These are phyloP conservation scores for Scleropages formosus DNA, from an alignment of 2,797 vertebrate species.

Conservation along the genomic window DNA sequence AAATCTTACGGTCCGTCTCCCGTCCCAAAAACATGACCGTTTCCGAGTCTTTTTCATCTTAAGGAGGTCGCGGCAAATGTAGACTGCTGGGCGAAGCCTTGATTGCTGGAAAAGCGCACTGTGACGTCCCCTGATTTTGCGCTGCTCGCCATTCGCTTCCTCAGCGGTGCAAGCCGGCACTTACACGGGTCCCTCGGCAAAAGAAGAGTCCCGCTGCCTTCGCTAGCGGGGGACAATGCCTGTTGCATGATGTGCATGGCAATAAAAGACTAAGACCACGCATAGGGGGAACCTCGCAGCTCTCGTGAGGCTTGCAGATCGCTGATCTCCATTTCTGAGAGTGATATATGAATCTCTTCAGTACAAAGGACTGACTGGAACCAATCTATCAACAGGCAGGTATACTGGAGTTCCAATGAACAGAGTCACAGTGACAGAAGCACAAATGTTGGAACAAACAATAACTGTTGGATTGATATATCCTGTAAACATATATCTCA, in stretches of 20 bases:
- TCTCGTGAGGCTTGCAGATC: neutral
- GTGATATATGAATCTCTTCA: neutral
- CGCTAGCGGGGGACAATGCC: neutral
- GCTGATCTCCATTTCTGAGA: neutral
- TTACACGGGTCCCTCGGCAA: neutral
- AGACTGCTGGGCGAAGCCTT: neutral
- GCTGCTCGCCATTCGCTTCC: too few relatives aligned
- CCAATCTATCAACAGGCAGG: conserved; percentile 14
- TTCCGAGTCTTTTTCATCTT: neutral
- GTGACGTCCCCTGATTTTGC: neutral
- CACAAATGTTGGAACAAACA: conserved; percentile 27
- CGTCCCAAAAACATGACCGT: neutral
- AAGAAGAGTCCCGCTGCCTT: neutral
- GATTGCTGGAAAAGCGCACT: neutral
- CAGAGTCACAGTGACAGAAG: conserved; percentile 15
- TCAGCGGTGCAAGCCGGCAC: neutral
- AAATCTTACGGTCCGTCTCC: conserved; percentile 11
- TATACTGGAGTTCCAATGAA: conserved; percentile 22
- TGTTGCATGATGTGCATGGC: too few relatives aligned
- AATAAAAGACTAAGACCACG: neutral
- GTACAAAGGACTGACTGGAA: neutral
- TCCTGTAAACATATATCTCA: conserved; percentile 30
- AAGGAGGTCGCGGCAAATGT: neutral
- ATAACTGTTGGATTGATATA: conserved; percentile 29
- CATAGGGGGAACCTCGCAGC: neutral